Conservation (phyloP, 1,140 invertebrate genomes). For the Drosophila littoralis region DNA sequence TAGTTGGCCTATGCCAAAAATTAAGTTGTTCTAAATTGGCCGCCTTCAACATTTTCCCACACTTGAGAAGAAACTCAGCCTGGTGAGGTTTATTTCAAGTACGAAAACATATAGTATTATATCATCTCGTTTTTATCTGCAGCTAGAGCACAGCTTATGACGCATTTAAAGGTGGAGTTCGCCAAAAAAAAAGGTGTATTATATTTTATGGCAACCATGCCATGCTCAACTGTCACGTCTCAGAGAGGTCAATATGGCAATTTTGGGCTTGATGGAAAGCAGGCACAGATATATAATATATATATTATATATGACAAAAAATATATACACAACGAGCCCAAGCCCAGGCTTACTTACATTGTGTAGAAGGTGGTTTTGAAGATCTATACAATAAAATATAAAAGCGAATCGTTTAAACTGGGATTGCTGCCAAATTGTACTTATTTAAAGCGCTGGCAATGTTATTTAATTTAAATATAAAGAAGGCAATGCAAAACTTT, state of each 20-base stretch:
- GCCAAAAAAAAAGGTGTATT: slow-evolving; percentile 14
- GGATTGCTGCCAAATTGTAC: too few species aligned
- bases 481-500: too few species aligned
- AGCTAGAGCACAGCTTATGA: background rate
- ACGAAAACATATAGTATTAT: slow-evolving; percentile 14
- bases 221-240: slow-evolving; percentile 45
- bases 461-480: too few species aligned
- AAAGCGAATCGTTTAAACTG: too few species aligned
- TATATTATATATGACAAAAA: slow-evolving; percentile 5
- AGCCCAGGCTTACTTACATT: background rate
- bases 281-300: slow-evolving; percentile 12
- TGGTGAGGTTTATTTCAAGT: background rate
- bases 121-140: slow-evolving; percentile 27
- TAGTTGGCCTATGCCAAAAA: background rate
- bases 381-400: too few species aligned
- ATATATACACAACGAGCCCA: too few species aligned
- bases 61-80: slow-evolving; percentile 12
- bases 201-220: slow-evolving; percentile 16
- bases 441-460: too few species aligned
- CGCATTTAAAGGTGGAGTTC: slow-evolving; percentile 31
- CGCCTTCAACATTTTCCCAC: slow-evolving; percentile 16
- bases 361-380: too few species aligned
- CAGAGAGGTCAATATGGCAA: slow-evolving; percentile 38
- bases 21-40: slow-evolving; percentile 6
- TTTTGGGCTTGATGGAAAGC: slow-evolving; percentile 24